Evolutionary conservation across 2,797 vertebrate genomes (phyloP), one percentile per base, ranked within the genome.

Genomic region (Momotus momota): DNA sequence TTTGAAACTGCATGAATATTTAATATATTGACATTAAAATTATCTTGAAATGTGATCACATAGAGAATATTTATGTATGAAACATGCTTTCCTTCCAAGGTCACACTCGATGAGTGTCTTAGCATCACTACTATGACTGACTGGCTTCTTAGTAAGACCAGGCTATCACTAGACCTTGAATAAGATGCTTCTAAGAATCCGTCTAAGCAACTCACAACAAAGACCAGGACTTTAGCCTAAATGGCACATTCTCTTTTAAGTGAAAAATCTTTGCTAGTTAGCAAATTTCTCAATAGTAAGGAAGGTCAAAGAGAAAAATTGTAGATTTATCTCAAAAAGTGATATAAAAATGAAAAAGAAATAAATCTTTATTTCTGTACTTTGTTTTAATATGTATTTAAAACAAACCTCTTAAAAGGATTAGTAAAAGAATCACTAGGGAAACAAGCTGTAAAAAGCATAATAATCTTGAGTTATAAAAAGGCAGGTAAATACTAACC

Each of bases 401-500:
- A 71, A 95, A 71, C 11, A 74, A 83, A 43, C 3, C 2, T 29
- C 10, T 10, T 71, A 26, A n/a, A 91, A 88, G 9, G 16, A 58
- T 74, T 55, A 92, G 21, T 69, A 87, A 81, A 4, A 40, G 31
- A 80, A 73, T 14, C 31, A 58, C 14, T 40, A 20, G 14, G 58
- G 66, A 64, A 95, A 49, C 21, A 71, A 74, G 7, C 29, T 51
- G 26, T 38, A 83, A 3, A 78, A 64, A 94, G 27, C 9, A 16
- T 10, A 41, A n/a, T 18, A 31, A 57, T 23, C 38, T 0, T 41
- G 8, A 78, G 43, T 67, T 79, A 60, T 15, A 87, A 90, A 48
- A 38, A 58, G 22, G 72, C 18, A 58, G 58, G 61, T 51, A 60
- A 82, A 22, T 71, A 95, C 98, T 92, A 94, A 99, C 99, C 99